Evolutionary conservation across 1,140 invertebrate genomes (phyloP), one percentile per base, ranked within the genome.

Genomic region (Sesamia nonagrioides): DNA sequence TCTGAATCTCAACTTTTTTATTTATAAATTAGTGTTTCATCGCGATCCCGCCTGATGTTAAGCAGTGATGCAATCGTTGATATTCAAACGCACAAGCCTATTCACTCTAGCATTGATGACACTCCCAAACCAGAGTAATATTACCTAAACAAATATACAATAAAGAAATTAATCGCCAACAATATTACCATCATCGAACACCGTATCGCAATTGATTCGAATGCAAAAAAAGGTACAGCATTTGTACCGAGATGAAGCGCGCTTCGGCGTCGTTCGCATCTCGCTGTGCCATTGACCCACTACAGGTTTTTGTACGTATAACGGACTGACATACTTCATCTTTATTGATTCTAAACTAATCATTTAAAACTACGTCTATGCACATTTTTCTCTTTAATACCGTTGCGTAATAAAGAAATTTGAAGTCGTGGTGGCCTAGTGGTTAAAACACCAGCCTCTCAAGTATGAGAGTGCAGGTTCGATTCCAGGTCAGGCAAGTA

Each of bases 271-370:
- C 72, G 72, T 35, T 21, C 13, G 58, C 37, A 42, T 61, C 58
- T 18, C 58, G 60, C 50, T 91, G 92, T 90, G 91, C 92, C 86
- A 89, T 82, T 94, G 92, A 94, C 92, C 92, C 84, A 93, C 87
- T 91, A 88, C 90, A 86, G 85, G 82, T 93, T 94, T 94, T 94
- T 94, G 90, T 93, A 48, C 84, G 79, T 80, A 77, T 94, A 94
- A 94, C 92, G 92, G 92, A 69, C 83, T 88, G 88, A 76, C 91
- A 92, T 87, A 92, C 91, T 93, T 91, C 88, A 89, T 89, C 88
- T 88, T 91, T 91, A 91, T 92, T 92, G 91, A 92, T 91, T 54
- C 89, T 69, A 80, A 84, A 66, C 77, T 82, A 88, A 88, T 87
- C 84, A 86, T 79, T 85, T 69, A 71, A 76, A 73, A 83, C 79